Base-by-base conservation (phyloP, 2,113 vertebrate species). In the Podiceps cristatus region DNA sequence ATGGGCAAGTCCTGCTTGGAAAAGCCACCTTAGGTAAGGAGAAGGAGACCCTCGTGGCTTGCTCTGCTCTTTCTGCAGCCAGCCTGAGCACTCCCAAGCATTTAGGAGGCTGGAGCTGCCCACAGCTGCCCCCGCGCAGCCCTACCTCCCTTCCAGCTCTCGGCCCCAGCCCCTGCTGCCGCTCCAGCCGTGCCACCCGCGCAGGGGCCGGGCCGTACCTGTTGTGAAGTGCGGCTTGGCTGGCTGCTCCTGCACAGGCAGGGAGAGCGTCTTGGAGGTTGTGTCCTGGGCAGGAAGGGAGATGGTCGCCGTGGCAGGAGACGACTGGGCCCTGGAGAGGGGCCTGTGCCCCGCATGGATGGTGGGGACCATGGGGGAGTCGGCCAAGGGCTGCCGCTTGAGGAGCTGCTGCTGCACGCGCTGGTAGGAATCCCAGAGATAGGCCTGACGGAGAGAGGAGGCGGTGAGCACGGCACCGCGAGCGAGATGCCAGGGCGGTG, bases 351-450 rank as follows among this genome's bases (percentile, higher is more conserved):
- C 84, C 0, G 96, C 59, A 42, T 97, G 98, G 50, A 98, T n/a
- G 55, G 98, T 85, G 91, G 99, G 92, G 12, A 98, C 91, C 74
- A 98, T 93, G 94, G 97, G 14, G 1, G 97, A 40, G 73, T 99
- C 98, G 7, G 98, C 73, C 40, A 98, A 83, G 52, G 97, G 86
- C 63, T 97, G 97, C 19, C 98, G 88, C 89, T 98, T 96, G 29
- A 98, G 98, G 29, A 97, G 94, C 78, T 96, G 97, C 69, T 97
- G 97, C 80, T 98, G 98, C 80, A 98, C 92, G 5, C 98, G 98
- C 95, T 98, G 98, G 95, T 98, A 98, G 83, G 99, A 98, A 31
- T 99, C 99, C 99, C 99, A 99, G 13, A 99, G 97, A 20, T 99
- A 97, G 0, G 98, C 98, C 99, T 99, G 86, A 49, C 55, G 90